phyloP scores from a whole-genome alignment of 2,797 vertebrate genomes.

The Bovichtus diacanthus region DNA sequence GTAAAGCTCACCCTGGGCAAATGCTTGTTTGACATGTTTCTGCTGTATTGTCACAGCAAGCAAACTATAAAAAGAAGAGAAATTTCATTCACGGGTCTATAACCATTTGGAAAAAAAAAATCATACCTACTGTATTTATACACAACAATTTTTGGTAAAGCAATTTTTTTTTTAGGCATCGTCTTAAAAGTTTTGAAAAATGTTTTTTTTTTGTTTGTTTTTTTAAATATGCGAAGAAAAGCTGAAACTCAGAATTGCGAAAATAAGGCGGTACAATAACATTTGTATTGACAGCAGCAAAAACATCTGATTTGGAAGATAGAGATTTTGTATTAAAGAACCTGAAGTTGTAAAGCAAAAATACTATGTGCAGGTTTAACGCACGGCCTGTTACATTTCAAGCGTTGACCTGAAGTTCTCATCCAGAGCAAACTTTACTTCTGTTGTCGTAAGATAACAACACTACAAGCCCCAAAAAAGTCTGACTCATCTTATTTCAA shows the following conservation, averaged over 20 bases:
- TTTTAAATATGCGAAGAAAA: no score
- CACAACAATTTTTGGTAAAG: not conserved
- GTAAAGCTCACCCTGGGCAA: slow-evolving; percentile 42
- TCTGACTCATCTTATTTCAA: no score
- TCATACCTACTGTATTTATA: not conserved
- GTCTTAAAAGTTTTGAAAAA: not conserved
- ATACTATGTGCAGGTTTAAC: no score
- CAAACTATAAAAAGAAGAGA: slow-evolving; percentile 29
- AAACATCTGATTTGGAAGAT: not conserved
- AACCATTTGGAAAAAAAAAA: not conserved
- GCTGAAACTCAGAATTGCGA: not conserved
- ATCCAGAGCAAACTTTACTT: not conserved
- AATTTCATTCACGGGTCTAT: slow-evolving; percentile 25
- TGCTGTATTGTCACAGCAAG: slow-evolving; percentile 50
- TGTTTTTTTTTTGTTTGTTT: no score
- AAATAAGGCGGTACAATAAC: not conserved
- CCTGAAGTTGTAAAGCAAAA: not conserved
- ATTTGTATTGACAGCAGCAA: not conserved
- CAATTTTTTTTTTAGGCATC: not conserved
- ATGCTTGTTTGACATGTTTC: slow-evolving; percentile 59
- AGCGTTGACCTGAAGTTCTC: not conserved
- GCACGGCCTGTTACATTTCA: not conserved
- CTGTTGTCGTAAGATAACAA: not conserved
- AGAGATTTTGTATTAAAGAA: not conserved
- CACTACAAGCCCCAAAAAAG: no score